phyloP scores from a whole-genome alignment of 1,140 invertebrate genomes.

The Tribolium madens region DNA sequence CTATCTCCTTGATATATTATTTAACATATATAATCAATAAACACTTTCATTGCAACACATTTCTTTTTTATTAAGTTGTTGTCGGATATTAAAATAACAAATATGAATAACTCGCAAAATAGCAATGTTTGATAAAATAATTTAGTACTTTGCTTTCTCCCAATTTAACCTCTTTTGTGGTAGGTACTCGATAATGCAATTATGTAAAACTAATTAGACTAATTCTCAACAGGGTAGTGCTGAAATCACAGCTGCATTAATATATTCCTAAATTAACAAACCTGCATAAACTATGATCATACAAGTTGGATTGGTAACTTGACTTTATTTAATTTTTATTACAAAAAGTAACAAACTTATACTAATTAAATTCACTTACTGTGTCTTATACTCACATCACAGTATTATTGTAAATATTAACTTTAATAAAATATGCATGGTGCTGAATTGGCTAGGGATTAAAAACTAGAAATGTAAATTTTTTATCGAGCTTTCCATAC shows the following conservation, averaged over 20 bases:
- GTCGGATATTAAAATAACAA: too few species aligned
- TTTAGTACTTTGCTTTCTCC: background rate
- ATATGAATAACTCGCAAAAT: background rate
- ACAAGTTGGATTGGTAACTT: background rate
- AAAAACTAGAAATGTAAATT: too few species aligned
- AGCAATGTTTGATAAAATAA: too few species aligned
- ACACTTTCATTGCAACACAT: background rate
- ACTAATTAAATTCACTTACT: too few species aligned
- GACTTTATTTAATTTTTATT: background rate
- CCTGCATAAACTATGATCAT: background rate
- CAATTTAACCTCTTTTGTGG: slow-evolving; percentile 2
- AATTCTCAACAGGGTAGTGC: slow-evolving; percentile 8
- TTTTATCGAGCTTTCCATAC: too few species aligned
- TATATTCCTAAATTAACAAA: background rate
- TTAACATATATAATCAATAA: background rate
- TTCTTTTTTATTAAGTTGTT: background rate
- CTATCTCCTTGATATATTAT: background rate
- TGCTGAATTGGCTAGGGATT: too few species aligned
- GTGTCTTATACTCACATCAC: too few species aligned
- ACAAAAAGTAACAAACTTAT: background rate
- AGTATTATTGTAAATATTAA: too few species aligned
- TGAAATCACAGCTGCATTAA: background rate
- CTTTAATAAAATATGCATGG: too few species aligned
- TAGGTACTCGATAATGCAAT: slow-evolving; percentile 2
- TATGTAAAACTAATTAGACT: slow-evolving; percentile 11